A percentile compares a stretch with the other conserved stretches of the same genome.
These are phyloP conservation scores for Pseudoips prasinana DNA, from an alignment of 2,888 invertebrate genomes.

Conservation along the genomic window DNA sequence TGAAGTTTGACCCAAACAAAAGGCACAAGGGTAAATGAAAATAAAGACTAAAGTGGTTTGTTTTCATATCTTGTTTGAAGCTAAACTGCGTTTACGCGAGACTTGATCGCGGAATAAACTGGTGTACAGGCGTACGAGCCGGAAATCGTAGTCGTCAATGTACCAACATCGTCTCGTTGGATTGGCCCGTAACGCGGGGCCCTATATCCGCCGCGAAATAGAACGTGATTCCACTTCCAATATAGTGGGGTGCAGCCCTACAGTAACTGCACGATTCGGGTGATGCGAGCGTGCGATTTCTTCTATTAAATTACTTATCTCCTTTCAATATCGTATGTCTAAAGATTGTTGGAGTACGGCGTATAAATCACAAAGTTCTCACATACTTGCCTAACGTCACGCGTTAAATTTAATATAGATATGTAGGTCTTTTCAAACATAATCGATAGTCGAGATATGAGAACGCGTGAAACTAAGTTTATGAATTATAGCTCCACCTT, in stretches of 20 bases:
- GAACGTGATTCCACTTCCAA: slow-evolving; percentile 68
- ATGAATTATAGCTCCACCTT: slow-evolving; percentile 50
- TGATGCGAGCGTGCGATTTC: slow-evolving; percentile 12
- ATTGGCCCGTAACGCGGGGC: slow-evolving; percentile 60
- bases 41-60: slow-evolving; percentile 30
- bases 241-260: slow-evolving; percentile 42
- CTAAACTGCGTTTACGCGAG: slow-evolving; percentile 35
- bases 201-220: slow-evolving; percentile 73
- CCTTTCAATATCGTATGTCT: not conserved
- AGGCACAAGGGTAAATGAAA: no score
- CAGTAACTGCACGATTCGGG: slow-evolving; percentile 13
- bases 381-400: slow-evolving; percentile 9
- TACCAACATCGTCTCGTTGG: slow-evolving; percentile 62
- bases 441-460: slow-evolving; percentile 45
- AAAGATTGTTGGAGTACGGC: slow-evolving; percentile 12
- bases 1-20: no score
- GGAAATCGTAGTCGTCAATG: slow-evolving; percentile 70
- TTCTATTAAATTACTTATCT: slow-evolving; percentile 2
- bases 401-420: slow-evolving; percentile 17
- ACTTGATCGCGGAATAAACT: slow-evolving; percentile 52
- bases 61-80: slow-evolving; percentile 38
- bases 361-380: slow-evolving; percentile 23
- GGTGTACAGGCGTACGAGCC: slow-evolving; percentile 47
- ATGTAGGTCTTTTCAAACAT: slow-evolving; percentile 27
- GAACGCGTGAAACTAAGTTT: slow-evolving; percentile 42